A percentile compares a stretch with the other conserved stretches of the same genome.
These are phyloP conservation scores for Lacerta bilineata DNA, from an alignment of 2,797 vertebrate genomes.

Conservation along the genomic window DNA sequence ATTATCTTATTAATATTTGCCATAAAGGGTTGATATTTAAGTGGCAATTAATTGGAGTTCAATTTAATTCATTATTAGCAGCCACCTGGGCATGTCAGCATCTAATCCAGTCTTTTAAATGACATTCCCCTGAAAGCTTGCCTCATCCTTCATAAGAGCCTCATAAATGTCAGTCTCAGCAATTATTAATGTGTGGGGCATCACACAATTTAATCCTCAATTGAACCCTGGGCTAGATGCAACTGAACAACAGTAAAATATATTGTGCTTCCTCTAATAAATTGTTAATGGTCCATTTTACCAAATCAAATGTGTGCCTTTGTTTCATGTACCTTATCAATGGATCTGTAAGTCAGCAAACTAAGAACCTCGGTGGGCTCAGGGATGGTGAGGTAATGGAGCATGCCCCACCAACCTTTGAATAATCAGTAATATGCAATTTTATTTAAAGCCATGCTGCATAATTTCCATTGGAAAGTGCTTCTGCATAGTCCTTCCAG, in stretches of 20 bases:
- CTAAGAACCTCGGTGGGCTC: slow-evolving; percentile 22
- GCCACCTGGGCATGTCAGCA: slow-evolving; percentile 52
- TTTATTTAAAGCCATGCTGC: not conserved
- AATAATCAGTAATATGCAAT: not conserved
- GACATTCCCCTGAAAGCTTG: slow-evolving; percentile 64
- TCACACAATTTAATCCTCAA: slow-evolving; percentile 68
- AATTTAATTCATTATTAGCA: slow-evolving; percentile 73
- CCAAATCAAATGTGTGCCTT: slow-evolving; percentile 45
- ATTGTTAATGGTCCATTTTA: slow-evolving; percentile 58
- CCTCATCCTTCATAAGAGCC: slow-evolving; percentile 49
- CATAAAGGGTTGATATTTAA: slow-evolving; percentile 44
- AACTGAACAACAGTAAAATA: slow-evolving; percentile 51
- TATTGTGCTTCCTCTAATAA: slow-evolving; percentile 43
- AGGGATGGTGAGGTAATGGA: slow-evolving; percentile 33
- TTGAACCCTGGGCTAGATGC: slow-evolving; percentile 57
- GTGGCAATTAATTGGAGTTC: slow-evolving; percentile 57
- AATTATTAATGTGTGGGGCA: slow-evolving; percentile 66
- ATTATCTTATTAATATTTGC: slow-evolving; percentile 56
- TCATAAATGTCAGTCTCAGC: slow-evolving; percentile 67
- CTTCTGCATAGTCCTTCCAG: not conserved
- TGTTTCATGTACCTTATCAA: not conserved
- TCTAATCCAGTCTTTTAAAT: slow-evolving; percentile 70
- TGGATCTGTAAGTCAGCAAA: slow-evolving; percentile 9
- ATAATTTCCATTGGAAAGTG: not conserved
- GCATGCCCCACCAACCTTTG: not conserved